Conservation (phyloP, 2,888 invertebrate species). For the Globia sparganii region DNA sequence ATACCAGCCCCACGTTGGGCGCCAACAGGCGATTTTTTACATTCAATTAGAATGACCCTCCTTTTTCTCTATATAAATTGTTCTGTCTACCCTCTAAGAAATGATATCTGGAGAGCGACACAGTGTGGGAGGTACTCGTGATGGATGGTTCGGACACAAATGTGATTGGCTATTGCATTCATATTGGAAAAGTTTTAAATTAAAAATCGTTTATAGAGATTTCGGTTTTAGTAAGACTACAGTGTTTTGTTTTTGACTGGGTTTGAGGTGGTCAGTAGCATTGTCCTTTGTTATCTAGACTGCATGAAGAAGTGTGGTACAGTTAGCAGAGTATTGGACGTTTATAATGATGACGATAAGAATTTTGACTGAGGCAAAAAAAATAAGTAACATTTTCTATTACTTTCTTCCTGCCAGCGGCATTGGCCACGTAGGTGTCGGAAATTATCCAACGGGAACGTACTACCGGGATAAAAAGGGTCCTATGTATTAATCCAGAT, state of each 20-base stretch:
- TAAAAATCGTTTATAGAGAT: background rate
- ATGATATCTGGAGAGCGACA: slow-evolving; percentile 82
- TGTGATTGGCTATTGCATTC: slow-evolving; percentile 76
- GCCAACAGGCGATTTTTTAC: slow-evolving; percentile 86
- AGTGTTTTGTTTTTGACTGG: background rate
- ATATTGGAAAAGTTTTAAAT: slow-evolving; percentile 50
- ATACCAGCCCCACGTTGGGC: slow-evolving; percentile 77
- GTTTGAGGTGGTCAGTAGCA: background rate
- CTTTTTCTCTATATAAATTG: slow-evolving; percentile 85
- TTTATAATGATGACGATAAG: background rate
- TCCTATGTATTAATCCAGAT: background rate
- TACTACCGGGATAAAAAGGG: background rate
- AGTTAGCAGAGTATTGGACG: background rate
- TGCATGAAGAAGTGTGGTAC: background rate
- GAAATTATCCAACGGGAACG: background rate
- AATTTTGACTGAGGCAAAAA: no score
- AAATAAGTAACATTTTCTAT: no score
- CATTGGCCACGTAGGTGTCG: no score
- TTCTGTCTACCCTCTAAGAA: slow-evolving; percentile 86
- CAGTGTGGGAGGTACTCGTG: slow-evolving; percentile 83
- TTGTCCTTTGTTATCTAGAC: background rate
- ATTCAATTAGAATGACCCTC: slow-evolving; percentile 88
- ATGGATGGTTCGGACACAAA: slow-evolving; percentile 76
- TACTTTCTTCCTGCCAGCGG: no score
- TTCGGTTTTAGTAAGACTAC: background rate